Evolutionary conservation across 2,797 vertebrate species (phyloP), one percentile per base, ranked within the genome.

Genomic region (Arrhamphus sclerolepis): DNA sequence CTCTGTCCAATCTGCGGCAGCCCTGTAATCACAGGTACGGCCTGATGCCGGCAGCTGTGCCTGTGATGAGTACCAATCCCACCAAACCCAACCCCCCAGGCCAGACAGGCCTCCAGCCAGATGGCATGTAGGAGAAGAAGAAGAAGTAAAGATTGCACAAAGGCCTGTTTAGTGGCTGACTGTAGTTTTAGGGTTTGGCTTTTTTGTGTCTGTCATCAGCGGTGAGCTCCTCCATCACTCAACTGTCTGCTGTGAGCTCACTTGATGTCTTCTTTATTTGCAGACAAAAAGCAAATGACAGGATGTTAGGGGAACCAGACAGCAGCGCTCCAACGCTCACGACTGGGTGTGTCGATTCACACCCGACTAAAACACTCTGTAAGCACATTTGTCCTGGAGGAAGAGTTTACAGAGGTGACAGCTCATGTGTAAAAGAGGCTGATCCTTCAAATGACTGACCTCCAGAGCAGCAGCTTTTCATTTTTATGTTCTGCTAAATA

Each of bases 221-320:
- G 14, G 66, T 80, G 78, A 89, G 84, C 80, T 59, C 56, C 56
- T 67, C 86, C 73, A 78, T 91, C 84, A 80, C 73, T 91, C 85
- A 79, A 74, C 75, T 63, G 84, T 86, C 83, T 72, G 70, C 73
- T 14, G 63, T 84, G 66, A 87, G 83, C 81, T 74, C 73, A 56
- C 70, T 63, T 80, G 68, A 88, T 73, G 83, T 88, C 78, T 88
- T 83, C 83, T 84, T 84, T 75, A 70, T 74, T 65, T 46, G 22
- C 64, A 48, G 76, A 81, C 75, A 79, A 77, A 82, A 72, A 73
- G 63, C 48, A 40, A 67, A 77, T 70, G 84, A 83, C 79, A 75
- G 79, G 67, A 72, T 26, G 56, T 70, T 66, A 75, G 47, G 75
- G 44, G 34, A 75, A 67, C 21, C 77, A 83, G 78, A 75, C 72